A percentile compares a stretch with the other conserved stretches of the same genome.
These are phyloP conservation scores for Yponomeuta malinellus DNA, from an alignment of 2,888 invertebrate genomes.

Conservation along the genomic window DNA sequence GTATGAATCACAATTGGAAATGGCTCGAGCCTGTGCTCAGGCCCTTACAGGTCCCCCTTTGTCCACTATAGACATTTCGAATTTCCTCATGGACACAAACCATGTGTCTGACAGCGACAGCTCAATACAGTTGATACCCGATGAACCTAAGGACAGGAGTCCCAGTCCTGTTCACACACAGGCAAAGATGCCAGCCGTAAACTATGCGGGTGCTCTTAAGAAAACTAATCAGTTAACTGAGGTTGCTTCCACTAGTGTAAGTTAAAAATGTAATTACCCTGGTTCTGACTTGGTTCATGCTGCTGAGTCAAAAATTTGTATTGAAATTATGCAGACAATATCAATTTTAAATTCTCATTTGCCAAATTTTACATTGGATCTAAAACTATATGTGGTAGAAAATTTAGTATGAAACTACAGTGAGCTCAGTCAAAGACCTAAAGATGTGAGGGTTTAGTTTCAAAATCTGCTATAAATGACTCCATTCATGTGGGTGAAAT, in stretches of 20 bases:
- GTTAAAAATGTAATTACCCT: slow-evolving; percentile 24
- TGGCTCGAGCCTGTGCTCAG: slow-evolving; percentile 59
- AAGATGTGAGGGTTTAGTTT: background rate
- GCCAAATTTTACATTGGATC: background rate
- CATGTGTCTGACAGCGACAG: slow-evolving; percentile 37
- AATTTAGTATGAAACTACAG: background rate
- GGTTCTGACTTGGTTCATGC: background rate
- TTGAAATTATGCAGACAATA: background rate
- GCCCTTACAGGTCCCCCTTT: slow-evolving; percentile 49
- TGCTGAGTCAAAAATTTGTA: background rate
- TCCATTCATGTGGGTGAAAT: too few relatives aligned
- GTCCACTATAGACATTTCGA: slow-evolving; percentile 47
- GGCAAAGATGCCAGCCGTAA: slow-evolving; percentile 39
- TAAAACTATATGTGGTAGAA: background rate
- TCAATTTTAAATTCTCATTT: background rate
- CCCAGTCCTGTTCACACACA: slow-evolving; percentile 41
- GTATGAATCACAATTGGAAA: slow-evolving; percentile 49
- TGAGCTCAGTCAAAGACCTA: background rate
- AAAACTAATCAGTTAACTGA: slow-evolving; percentile 32
- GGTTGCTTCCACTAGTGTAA: slow-evolving; percentile 52
- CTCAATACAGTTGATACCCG: slow-evolving; percentile 34
- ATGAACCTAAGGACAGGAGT: slow-evolving; percentile 39
- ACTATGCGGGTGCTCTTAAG: slow-evolving; percentile 58
- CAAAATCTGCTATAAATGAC: background rate
- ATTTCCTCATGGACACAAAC: slow-evolving; percentile 40